Evolutionary conservation across 2,797 vertebrate species (phyloP).

Genomic region (Phataginus tricuspis): DNA sequence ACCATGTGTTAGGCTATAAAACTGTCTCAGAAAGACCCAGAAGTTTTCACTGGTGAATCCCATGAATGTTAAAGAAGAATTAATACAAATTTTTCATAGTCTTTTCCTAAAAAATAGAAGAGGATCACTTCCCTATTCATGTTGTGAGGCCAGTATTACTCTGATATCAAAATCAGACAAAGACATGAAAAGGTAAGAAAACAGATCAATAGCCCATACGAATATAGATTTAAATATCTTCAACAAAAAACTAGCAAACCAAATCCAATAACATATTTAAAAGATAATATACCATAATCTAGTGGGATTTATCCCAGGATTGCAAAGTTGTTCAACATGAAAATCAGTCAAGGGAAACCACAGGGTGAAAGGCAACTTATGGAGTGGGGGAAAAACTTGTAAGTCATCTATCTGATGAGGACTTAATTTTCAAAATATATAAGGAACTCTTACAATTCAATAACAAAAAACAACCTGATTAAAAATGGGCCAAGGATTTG

Average conservation of each 20-base stretch:
- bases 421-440: background rate
- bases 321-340: background rate
- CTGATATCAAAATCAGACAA: constrained; percentile 37
- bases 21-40: constrained; percentile 14
- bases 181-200: background rate
- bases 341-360: background rate
- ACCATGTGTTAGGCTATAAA: constrained; percentile 48
- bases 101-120: background rate
- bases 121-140: background rate
- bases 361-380: background rate
- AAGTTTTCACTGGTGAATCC: constrained; percentile 27
- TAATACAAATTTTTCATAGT: constrained; percentile 8
- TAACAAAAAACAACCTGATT: background rate
- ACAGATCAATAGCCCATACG: background rate
- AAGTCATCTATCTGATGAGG: background rate
- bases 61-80: constrained; percentile 49
- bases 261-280: background rate
- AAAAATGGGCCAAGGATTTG: background rate
- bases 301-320: background rate
- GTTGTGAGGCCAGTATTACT: background rate
- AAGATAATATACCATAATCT: background rate
- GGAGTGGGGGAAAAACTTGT: background rate
- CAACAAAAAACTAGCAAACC: background rate
- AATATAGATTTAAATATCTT: background rate
- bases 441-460: background rate